Base-by-base conservation (phyloP, 2,113 vertebrate genomes). In the Pelusios castaneus region DNA sequence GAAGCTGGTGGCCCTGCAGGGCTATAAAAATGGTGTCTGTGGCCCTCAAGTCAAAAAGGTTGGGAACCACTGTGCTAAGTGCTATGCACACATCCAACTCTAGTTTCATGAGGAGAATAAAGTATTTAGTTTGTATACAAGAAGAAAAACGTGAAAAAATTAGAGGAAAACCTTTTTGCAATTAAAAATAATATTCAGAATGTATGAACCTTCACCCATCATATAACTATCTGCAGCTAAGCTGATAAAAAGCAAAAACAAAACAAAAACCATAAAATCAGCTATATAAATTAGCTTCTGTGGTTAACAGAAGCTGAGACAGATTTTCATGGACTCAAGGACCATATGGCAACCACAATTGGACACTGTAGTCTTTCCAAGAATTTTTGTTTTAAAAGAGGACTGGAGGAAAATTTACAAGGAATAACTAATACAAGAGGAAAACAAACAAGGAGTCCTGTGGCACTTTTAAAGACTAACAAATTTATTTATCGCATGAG, bases 91-190 rank as follows among this genome's bases (percentile, higher is more conserved):
- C 38, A 58, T 27, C 49, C 93, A 73, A 25, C 5, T 1, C 49
- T 91, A 95, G 93, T 84, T 95, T 56, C 82, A 87, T 84, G 77
- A 94, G 90, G 76, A 95, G 76, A 31, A 17, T 87, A 21, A 89
- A 93, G 21, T 56, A 4, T 78, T 95, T 94, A 31, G 82, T 52
- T 70, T 84, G 11, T 76, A 12, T 21, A 45, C 7, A 89, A 0
- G 2, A 5, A 31, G 43, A 88, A 94, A 93, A 31, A 6, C 8
- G 14, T 73, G 58, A 95, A 94, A 93, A 89, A 34, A 56, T 82
- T 21, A 91, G 73, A 80, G 91, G 90, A 94, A 90, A 89, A 73
- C 75, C 81, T 2, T 34, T 67, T 5, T 29, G 17, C 60, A 93
- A 34, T 86, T 88, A 84, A 92, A 89, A 16, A 85, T 27, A 90